Evolutionary conservation across 2,888 invertebrate genomes (phyloP).

Genomic region (Andrena camellia): DNA sequence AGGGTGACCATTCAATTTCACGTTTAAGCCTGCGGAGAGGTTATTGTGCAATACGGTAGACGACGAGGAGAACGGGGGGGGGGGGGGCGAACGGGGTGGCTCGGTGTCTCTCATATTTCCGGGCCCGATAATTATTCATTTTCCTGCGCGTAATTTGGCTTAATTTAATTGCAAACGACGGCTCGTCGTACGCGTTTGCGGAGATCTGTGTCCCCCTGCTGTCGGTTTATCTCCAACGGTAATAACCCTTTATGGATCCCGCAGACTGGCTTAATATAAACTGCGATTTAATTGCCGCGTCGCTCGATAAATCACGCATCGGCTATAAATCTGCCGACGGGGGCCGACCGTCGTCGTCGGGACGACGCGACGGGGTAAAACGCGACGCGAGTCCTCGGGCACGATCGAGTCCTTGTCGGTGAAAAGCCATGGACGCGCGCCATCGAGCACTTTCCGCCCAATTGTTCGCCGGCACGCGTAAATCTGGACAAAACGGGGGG

Average conservation of each 20-base stretch:
- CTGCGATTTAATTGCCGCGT: slow-evolving; percentile 71
- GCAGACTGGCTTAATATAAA: slow-evolving; percentile 71
- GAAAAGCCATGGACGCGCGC: neutral
- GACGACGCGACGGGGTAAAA: neutral
- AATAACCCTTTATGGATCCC: slow-evolving; percentile 71
- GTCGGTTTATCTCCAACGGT: slow-evolving; percentile 53
- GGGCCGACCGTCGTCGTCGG: slow-evolving; percentile 27
- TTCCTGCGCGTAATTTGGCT: slow-evolving; percentile 74
- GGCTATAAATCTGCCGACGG: slow-evolving; percentile 55
- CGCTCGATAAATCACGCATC: slow-evolving; percentile 67
- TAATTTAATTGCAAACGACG: slow-evolving; percentile 76
- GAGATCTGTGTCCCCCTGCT: slow-evolving; percentile 57
- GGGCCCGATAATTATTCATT: slow-evolving; percentile 75
- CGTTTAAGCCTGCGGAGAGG: slow-evolving; percentile 12
- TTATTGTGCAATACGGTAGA: slow-evolving; percentile 4
- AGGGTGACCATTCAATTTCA: slow-evolving; percentile 15
- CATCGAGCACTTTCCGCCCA: neutral
- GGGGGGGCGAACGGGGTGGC: neutral
- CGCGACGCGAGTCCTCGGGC: slow-evolving; percentile 16
- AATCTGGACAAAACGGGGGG: slow-evolving; percentile 12
- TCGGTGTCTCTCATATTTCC: slow-evolving; percentile 56
- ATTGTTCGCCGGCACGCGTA: neutral
- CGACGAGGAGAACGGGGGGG: neutral
- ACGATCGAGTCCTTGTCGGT: slow-evolving; percentile 38
- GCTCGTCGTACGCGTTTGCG: slow-evolving; percentile 51